Conservation (phyloP, 2,888 invertebrate species). For the Carterocephalus palaemon region DNA sequence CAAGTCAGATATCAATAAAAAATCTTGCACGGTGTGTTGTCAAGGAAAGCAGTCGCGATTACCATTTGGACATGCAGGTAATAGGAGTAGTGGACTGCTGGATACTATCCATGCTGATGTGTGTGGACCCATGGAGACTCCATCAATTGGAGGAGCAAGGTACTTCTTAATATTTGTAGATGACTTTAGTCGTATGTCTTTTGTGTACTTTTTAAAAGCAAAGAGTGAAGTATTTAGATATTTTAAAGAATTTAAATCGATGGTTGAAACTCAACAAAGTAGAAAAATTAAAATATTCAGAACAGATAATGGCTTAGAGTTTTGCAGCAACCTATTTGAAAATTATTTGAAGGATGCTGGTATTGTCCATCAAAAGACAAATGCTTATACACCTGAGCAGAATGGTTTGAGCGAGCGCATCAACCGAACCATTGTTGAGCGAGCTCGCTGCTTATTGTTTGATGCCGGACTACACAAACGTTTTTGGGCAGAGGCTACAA, state of each 20-base stretch:
- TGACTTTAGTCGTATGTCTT: slow-evolving; percentile 1
- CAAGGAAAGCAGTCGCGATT: background rate
- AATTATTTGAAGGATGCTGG: slow-evolving; percentile 20
- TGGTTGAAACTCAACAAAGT: slow-evolving; percentile 3
- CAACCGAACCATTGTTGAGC: slow-evolving; percentile 28
- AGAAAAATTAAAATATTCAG: slow-evolving; percentile 2
- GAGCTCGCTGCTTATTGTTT: slow-evolving; percentile 29
- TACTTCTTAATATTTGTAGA: slow-evolving; percentile 5
- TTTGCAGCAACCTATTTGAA: slow-evolving; percentile 25
- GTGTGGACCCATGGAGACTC: slow-evolving; percentile 1
- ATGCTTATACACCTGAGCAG: slow-evolving; percentile 30
- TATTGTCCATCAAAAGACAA: slow-evolving; percentile 31
- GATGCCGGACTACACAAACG: slow-evolving; percentile 28
- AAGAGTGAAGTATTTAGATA: background rate
- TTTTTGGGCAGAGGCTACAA: slow-evolving; percentile 31
- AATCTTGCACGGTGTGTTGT: no score
- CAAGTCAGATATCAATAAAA: slow-evolving; percentile 4
- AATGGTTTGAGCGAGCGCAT: slow-evolving; percentile 31
- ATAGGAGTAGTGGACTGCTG: background rate
- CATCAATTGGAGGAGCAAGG: slow-evolving; percentile 5
- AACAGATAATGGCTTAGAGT: slow-evolving; percentile 28
- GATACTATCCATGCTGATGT: background rate
- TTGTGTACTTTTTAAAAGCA: slow-evolving; percentile 6
- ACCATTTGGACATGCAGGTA: background rate
- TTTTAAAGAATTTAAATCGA: background rate